Evolutionary conservation across 2,888 invertebrate genomes (phyloP).

Genomic region (Phasia obesa): DNA sequence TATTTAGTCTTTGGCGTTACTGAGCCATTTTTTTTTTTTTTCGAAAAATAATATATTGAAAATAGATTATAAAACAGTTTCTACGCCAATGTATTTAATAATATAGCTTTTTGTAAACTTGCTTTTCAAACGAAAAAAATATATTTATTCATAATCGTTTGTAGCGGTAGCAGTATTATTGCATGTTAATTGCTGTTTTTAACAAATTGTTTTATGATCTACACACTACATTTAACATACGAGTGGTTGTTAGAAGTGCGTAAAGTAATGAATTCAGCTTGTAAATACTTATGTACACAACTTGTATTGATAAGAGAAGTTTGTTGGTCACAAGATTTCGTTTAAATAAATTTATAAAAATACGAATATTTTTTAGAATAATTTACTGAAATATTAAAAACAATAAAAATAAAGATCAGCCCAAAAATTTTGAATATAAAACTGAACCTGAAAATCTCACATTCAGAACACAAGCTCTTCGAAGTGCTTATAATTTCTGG

Average conservation of each 20-base stretch:
- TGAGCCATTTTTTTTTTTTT: too few relatives aligned
- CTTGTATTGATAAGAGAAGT: not conserved
- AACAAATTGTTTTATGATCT: slow-evolving; percentile 51
- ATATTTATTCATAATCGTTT: slow-evolving; percentile 6
- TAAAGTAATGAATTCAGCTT: slow-evolving; percentile 1
- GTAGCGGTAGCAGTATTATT: slow-evolving; percentile 35
- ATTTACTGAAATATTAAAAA: too few relatives aligned
- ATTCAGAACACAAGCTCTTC: too few relatives aligned
- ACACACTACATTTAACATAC: not conserved
- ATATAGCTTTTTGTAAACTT: slow-evolving; percentile 32
- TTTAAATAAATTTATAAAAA: not conserved
- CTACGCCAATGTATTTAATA: too few relatives aligned
- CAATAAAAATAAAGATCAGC: too few relatives aligned
- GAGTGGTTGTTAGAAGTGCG: not conserved
- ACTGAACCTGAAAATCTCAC: too few relatives aligned
- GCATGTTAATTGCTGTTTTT: slow-evolving; percentile 54
- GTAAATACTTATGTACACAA: not conserved
- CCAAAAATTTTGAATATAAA: too few relatives aligned
- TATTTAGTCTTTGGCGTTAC: too few relatives aligned
- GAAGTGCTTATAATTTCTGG: too few relatives aligned
- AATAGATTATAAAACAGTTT: too few relatives aligned
- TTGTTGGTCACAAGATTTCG: slow-evolving; percentile 22
- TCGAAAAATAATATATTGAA: too few relatives aligned
- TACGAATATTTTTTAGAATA: too few relatives aligned
- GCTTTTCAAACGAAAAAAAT: not conserved